A percentile compares a stretch with the other conserved stretches of the same genome.
Evolutionary conservation across 2,888 invertebrate genomes (phyloP).

Genomic region (Leuctra nigra): DNA sequence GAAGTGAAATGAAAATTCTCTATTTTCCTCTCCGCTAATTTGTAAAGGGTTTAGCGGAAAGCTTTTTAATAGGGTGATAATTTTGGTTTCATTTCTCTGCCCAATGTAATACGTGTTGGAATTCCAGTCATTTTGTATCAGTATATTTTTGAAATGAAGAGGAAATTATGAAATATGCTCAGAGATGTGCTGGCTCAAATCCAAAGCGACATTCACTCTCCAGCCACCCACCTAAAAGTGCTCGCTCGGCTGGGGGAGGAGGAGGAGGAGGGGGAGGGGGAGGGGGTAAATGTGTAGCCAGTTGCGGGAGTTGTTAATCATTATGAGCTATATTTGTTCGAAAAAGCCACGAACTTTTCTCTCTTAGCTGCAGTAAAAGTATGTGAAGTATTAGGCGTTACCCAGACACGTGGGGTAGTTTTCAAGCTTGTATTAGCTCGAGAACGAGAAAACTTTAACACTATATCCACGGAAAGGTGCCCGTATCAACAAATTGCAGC

Average conservation of each 20-base stretch:
- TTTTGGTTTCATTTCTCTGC: too few species aligned
- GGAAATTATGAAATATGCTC: neutral
- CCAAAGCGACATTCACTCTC: slow-evolving; percentile 8
- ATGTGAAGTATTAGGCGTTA: slow-evolving; percentile 9
- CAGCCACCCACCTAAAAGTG: neutral
- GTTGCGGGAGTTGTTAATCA: slow-evolving; percentile 16
- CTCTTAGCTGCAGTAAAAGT: slow-evolving; percentile 6
- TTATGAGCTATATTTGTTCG: slow-evolving; percentile 15
- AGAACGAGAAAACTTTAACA: slow-evolving; percentile 16
- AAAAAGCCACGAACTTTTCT: neutral
- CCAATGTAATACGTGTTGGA: too few species aligned
- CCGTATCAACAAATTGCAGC: slow-evolving; percentile 15
- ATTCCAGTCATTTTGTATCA: too few species aligned
- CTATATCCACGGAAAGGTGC: slow-evolving; percentile 14
- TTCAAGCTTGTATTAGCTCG: slow-evolving; percentile 5
- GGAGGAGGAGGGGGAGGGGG: neutral
- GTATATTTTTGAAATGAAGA: neutral
- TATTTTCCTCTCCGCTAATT: too few species aligned
- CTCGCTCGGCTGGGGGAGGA: neutral
- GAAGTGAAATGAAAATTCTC: too few species aligned
- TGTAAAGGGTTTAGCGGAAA: too few species aligned
- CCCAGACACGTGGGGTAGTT: slow-evolving; percentile 10
- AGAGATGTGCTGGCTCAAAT: neutral
- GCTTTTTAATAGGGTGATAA: too few species aligned
- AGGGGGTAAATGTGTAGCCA: neutral